Evolutionary conservation across 92 coral and sea anemone genomes (phyloP), one percentile per base, ranked within the genome.

Genomic region (Anthopleura xanthogrammica): DNA sequence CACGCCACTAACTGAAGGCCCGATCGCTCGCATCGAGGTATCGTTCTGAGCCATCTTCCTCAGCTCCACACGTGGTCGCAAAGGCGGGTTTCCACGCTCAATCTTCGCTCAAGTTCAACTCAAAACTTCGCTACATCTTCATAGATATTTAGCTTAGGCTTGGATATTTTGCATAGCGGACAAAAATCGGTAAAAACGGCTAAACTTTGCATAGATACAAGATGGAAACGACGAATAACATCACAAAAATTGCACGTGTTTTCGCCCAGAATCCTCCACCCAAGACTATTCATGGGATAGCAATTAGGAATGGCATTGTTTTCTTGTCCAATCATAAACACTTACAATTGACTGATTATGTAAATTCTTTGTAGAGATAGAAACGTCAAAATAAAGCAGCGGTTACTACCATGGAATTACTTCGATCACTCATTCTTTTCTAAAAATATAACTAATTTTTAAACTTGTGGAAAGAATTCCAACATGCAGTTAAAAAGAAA

Each of bases 211-310:
- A 55, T 43, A 41, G 56, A 83, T 72, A 73, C 86, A 58, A 83
- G 52, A 75, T 83, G 52, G 79, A 73, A 83, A 70, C 46, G 17
- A 43, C 11, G 79, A 89, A 82, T 77, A 60, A 85, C 81, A 78
- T 41, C 16, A 41, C 74, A 72, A 78, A 66, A 68, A 75, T 52
- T 85, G 92, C 97, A 93, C 97, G 97, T 93, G 97, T 89, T 89
- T 91, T 91, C 86, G 90, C 97, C 94, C 97, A 90, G 94, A 93
- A 91, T 93, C 97, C 94, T 91, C 97, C 97, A 90, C 97, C 97
- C 97, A 82, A 85, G 64, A 72, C 74, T 24, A 72, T 65, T 76
- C 86, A 77, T 73, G 78, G 83, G 68, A 84, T 48, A 75, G 83
- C 41, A 22, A 78, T 86, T 60, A 81, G 89, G 86, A 60, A 14